Evolutionary conservation across 2,113 vertebrate species (phyloP).

Genomic region (Brachirus orientalis): DNA sequence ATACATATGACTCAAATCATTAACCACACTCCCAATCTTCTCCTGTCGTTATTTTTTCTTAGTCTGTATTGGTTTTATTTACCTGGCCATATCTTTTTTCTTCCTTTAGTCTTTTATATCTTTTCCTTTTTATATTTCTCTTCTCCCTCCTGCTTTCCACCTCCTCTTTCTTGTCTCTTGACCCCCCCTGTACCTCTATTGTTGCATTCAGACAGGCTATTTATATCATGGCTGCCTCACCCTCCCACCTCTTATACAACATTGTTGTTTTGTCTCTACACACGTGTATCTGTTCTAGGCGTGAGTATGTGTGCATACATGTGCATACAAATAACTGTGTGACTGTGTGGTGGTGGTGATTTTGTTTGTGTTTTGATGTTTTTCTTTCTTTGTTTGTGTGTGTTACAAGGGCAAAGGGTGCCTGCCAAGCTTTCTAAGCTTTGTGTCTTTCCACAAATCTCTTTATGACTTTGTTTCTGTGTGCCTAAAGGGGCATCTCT

Average conservation of each 20-base stretch:
- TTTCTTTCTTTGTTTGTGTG: neutral
- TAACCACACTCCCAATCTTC: slow-evolving; percentile 35
- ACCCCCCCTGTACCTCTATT: slow-evolving; percentile 62
- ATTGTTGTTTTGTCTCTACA: slow-evolving; percentile 64
- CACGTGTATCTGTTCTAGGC: slow-evolving; percentile 18
- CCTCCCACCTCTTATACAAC: slow-evolving; percentile 61
- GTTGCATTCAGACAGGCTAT: slow-evolving; percentile 78
- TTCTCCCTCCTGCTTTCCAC: neutral
- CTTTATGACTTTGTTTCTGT: slow-evolving; percentile 1
- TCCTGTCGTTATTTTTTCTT: slow-evolving; percentile 25
- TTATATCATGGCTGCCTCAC: slow-evolving; percentile 77
- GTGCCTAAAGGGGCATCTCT: slow-evolving; percentile 42
- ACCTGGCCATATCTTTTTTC: slow-evolving; percentile 8
- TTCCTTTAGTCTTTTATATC: neutral
- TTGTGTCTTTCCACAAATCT: neutral
- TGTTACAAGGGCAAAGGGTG: slow-evolving; percentile 1
- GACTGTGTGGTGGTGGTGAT: slow-evolving; percentile 13
- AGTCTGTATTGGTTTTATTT: slow-evolving; percentile 35
- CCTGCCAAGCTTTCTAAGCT: slow-evolving; percentile 4
- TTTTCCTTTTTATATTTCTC: slow-evolving; percentile 9
- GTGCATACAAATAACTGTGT: neutral
- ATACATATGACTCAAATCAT: slow-evolving; percentile 16
- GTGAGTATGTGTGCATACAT: slow-evolving; percentile 20
- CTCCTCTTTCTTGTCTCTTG: slow-evolving; percentile 34
- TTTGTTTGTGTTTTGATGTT: neutral